A percentile compares a stretch with the other conserved stretches of the same genome.
phyloP scores from a whole-genome alignment of 1,140 invertebrate genomes.

The Stratiolaelaps scimitus region DNA sequence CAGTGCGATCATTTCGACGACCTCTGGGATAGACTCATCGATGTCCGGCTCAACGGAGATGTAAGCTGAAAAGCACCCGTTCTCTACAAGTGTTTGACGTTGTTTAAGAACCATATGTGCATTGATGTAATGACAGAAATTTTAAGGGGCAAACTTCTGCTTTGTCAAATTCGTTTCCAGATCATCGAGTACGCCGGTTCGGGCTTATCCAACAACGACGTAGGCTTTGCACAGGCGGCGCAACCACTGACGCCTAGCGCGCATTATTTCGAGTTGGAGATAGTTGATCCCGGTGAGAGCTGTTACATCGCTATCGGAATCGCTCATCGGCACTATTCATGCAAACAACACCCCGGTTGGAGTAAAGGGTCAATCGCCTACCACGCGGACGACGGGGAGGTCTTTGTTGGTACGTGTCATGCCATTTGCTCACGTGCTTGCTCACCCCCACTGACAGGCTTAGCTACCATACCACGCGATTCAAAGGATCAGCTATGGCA shows the following conservation, averaged over 20 bases:
- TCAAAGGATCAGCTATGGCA: too few species aligned
- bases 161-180: too few species aligned
- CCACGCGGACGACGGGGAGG: conserved; percentile 52
- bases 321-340: conserved; percentile 48
- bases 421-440: too few species aligned
- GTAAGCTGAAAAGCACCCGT: neutral
- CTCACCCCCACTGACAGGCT: too few species aligned
- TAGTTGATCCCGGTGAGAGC: conserved; percentile 49
- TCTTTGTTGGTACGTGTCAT: conserved; percentile 46
- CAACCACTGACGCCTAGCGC: conserved; percentile 46
- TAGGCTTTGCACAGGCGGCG: conserved; percentile 49
- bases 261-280: conserved; percentile 52
- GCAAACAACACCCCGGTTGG: conserved; percentile 49
- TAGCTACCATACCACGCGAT: too few species aligned
- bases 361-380: conserved; percentile 50
- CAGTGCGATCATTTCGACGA: conserved; percentile 26
- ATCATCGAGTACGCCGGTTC: conserved; percentile 47
- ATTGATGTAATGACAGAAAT: neutral
- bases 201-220: conserved; percentile 48
- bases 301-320: conserved; percentile 51
- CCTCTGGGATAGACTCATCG: conserved; percentile 3
- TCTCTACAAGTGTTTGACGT: too few species aligned
- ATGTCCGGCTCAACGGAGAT: conserved; percentile 12
- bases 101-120: neutral
- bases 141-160: neutral